Percentiles rank a stretch among this genome's conserved stretches.
phyloP scores from a whole-genome alignment of 2,113 vertebrate genomes.

The Chauna torquata region DNA sequence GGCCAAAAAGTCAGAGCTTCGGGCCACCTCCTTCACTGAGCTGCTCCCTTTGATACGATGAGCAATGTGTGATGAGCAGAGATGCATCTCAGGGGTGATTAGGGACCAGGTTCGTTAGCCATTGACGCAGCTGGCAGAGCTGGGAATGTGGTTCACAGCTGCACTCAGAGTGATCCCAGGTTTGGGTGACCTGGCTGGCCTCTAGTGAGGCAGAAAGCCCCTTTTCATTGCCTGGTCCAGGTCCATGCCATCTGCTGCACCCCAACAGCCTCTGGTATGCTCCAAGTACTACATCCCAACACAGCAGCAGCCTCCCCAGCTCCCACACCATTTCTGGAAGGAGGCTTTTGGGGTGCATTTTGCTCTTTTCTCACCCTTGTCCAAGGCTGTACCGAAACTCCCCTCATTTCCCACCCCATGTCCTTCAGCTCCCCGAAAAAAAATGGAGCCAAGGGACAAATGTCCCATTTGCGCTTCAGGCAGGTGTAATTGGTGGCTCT shows the following conservation, averaged over 20 bases:
- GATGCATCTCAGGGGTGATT: fast-evolving
- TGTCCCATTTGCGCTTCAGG: background rate
- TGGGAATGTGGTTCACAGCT: background rate
- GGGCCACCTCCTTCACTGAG: background rate
- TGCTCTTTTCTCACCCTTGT: background rate
- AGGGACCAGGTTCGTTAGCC: background rate
- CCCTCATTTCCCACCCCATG: background rate
- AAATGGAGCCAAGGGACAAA: background rate
- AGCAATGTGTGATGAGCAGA: background rate
- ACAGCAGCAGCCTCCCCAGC: background rate
- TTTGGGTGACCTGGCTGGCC: background rate
- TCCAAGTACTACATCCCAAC: background rate
- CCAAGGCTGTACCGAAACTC: background rate
- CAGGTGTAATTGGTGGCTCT: background rate
- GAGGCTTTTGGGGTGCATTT: fast-evolving
- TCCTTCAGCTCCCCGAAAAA: background rate
- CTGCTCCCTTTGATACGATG: fast-evolving
- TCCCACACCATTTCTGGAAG: background rate
- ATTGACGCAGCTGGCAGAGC: background rate
- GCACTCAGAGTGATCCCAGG: background rate
- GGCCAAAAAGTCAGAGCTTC: background rate
- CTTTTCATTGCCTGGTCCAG: background rate
- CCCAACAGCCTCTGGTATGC: background rate
- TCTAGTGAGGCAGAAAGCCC: too few species aligned
- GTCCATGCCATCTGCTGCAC: fast-evolving